phyloP scores from a whole-genome alignment of 2,797 vertebrate species.

The Telmatherina bonti region DNA sequence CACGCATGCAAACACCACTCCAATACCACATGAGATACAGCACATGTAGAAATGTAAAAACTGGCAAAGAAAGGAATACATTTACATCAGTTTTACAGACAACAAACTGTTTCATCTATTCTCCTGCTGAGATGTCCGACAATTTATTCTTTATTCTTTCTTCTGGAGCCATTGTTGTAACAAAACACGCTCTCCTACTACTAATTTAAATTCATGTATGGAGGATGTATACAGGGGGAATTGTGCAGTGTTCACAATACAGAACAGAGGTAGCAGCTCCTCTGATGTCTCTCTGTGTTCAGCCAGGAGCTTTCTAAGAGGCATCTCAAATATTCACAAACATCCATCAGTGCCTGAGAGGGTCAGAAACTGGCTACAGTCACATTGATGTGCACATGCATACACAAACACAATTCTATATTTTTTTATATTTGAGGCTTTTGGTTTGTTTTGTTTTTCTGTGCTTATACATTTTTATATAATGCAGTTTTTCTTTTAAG shows the following conservation, averaged over 20 bases:
- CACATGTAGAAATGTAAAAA: conserved; percentile 20
- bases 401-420: neutral
- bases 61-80: neutral
- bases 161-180: conserved; percentile 7
- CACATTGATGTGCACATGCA: conserved; percentile 15
- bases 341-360: conserved; percentile 67
- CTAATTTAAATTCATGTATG: conserved; percentile 57
- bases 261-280: conserved; percentile 60
- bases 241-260: conserved; percentile 53
- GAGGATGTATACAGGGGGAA: conserved; percentile 22
- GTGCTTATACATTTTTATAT: conserved; percentile 26
- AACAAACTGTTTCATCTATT: conserved; percentile 4
- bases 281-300: conserved; percentile 61
- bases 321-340: conserved; percentile 69
- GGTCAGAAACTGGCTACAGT: conserved; percentile 42
- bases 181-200: conserved; percentile 15
- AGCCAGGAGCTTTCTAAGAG: conserved; percentile 56
- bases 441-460: conserved; percentile 7
- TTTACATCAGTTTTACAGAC: neutral
- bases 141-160: neutral
- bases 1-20: neutral
- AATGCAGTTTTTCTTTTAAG: conserved; percentile 21
- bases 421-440: too few species aligned
- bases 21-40: neutral
- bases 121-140: neutral